These are phyloP conservation scores for Sigmodon hispidus DNA, from an alignment of 2,113 vertebrate species.

Conservation along the genomic window DNA sequence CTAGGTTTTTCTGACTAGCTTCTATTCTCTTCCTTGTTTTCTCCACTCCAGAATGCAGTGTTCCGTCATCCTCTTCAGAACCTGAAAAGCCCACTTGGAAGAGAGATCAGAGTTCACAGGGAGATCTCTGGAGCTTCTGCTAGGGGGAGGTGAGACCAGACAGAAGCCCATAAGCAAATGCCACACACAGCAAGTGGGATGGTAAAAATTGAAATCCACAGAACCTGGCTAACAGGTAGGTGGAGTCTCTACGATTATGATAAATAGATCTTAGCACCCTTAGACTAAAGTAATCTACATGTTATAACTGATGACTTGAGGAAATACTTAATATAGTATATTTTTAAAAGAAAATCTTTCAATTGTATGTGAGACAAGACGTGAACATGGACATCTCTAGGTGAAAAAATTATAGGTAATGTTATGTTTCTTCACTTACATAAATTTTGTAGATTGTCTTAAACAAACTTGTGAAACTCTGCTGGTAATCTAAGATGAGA, in stretches of 20 bases:
- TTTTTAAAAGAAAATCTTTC: neutral
- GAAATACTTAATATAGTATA: conserved; percentile 6
- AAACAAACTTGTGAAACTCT: neutral
- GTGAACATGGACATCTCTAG: neutral
- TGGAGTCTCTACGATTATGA: neutral
- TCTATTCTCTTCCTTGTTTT: neutral
- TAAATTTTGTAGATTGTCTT: neutral
- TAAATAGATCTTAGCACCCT: neutral
- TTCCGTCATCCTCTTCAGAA: neutral
- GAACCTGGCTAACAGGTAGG: neutral
- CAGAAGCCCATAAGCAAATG: neutral
- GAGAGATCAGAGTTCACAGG: neutral
- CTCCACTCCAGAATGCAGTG: neutral
- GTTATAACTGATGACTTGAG: neutral
- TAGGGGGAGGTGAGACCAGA: neutral
- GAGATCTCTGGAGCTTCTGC: neutral
- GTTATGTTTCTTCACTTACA: neutral
- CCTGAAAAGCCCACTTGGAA: neutral
- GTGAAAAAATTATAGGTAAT: neutral
- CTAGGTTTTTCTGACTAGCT: too few species aligned
- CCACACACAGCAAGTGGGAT: neutral
- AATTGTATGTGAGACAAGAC: neutral
- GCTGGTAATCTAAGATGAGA: neutral
- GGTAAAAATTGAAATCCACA: neutral
- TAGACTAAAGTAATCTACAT: neutral